phyloP scores from a whole-genome alignment of 1,140 invertebrate species.

The Drosophila ogumai region DNA sequence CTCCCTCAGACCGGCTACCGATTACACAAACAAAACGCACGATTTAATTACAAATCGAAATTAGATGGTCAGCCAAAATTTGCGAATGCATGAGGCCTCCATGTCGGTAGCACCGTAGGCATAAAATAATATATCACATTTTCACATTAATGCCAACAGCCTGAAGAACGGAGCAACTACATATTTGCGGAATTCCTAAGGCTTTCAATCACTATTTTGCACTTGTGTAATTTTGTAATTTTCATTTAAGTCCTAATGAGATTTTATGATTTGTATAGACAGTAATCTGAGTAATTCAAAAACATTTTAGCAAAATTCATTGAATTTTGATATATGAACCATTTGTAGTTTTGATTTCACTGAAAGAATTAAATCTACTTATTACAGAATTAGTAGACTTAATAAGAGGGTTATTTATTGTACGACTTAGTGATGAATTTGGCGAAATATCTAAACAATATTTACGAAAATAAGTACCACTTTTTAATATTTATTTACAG shows the following conservation, averaged over 20 bases:
- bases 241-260: background rate
- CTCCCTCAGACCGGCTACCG: background rate
- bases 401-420: too few species aligned
- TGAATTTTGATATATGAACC: background rate
- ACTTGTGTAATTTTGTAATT: background rate
- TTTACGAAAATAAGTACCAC: too few species aligned
- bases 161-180: background rate
- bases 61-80: constrained; percentile 37
- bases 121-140: background rate
- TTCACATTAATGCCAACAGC: background rate
- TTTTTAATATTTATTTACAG: too few species aligned
- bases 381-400: too few species aligned
- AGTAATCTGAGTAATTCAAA: too few species aligned
- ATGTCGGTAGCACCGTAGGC: background rate
- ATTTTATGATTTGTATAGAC: background rate
- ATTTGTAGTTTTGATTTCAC: background rate
- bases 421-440: too few species aligned
- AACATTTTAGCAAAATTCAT: too few species aligned
- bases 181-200: background rate
- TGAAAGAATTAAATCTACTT: background rate
- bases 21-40: constrained; percentile 50
- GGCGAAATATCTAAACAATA: too few species aligned
- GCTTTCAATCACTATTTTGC: background rate
- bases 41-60: constrained; percentile 72
- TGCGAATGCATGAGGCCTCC: constrained; percentile 2